Conservation (phyloP, 2,113 vertebrate genomes). For the Phylloscopus whistleri region DNA sequence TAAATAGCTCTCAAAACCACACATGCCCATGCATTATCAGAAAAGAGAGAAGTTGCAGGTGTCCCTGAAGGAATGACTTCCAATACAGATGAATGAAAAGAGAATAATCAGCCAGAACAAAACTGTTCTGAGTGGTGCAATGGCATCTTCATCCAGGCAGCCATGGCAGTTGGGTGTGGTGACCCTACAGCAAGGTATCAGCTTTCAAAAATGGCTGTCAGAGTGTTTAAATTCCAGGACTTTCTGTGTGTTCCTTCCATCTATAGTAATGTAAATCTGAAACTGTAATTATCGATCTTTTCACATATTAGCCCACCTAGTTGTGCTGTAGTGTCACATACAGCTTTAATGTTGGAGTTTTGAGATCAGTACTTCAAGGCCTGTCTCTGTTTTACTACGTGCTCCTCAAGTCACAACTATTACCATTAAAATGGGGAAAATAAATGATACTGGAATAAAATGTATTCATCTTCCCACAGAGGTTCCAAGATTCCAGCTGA, state of each 20-base stretch:
- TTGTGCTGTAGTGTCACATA: background rate
- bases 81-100: background rate
- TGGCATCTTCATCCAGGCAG: background rate
- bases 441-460: background rate
- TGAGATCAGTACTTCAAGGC: background rate
- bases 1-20: constrained; percentile 62
- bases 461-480: background rate
- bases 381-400: background rate
- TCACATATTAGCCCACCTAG: background rate
- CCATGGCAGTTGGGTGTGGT: background rate
- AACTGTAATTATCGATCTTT: background rate
- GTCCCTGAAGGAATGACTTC: constrained; percentile 46
- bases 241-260: background rate
- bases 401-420: background rate
- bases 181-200: background rate
- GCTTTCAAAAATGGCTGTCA: background rate
- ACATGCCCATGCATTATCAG: constrained; percentile 18
- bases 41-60: constrained; percentile 46
- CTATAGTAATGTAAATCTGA: background rate
- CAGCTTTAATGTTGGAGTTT: background rate
- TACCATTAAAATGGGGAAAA: background rate
- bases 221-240: background rate
- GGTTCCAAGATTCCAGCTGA: background rate
- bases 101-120: background rate
- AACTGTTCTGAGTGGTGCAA: background rate